Evolutionary conservation across 2,113 vertebrate species (phyloP).

Genomic region (Campylorhamphus procurvoides): DNA sequence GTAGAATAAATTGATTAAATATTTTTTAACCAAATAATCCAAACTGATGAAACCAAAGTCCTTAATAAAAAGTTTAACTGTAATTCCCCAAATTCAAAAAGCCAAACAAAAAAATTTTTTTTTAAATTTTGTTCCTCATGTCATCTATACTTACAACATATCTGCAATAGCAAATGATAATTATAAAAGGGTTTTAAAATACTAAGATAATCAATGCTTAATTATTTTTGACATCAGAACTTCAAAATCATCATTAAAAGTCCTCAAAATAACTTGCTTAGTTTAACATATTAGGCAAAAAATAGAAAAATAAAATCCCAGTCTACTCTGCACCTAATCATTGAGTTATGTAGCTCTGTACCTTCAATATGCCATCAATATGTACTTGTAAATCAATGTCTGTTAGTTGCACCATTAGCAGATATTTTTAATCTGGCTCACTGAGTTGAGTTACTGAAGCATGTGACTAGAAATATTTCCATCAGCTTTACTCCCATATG

Average conservation of each 20-base stretch:
- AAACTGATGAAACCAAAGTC: not conserved
- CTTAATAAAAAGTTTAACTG: not conserved
- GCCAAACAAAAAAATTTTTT: not conserved
- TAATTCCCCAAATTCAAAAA: not conserved
- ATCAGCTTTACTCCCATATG: not conserved
- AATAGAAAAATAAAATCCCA: not conserved
- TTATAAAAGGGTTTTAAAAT: not conserved
- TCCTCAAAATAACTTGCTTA: not conserved
- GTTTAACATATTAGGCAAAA: not conserved
- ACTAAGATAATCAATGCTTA: not conserved
- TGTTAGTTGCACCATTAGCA: not conserved
- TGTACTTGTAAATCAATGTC: not conserved
- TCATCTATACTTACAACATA: not conserved
- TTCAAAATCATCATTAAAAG: not conserved
- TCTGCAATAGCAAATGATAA: not conserved
- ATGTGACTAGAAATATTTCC: not conserved
- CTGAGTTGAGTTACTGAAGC: not conserved
- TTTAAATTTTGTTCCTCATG: not conserved
- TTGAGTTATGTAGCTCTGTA: not conserved
- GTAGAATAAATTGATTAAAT: not conserved
- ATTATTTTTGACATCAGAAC: not conserved
- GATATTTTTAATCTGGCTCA: not conserved
- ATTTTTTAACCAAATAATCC: not conserved
- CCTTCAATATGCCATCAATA: not conserved
- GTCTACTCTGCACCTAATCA: not conserved